These are phyloP conservation scores for Sebastes baramenuke DNA, from an alignment of 2,797 vertebrate species.

Conservation along the genomic window DNA sequence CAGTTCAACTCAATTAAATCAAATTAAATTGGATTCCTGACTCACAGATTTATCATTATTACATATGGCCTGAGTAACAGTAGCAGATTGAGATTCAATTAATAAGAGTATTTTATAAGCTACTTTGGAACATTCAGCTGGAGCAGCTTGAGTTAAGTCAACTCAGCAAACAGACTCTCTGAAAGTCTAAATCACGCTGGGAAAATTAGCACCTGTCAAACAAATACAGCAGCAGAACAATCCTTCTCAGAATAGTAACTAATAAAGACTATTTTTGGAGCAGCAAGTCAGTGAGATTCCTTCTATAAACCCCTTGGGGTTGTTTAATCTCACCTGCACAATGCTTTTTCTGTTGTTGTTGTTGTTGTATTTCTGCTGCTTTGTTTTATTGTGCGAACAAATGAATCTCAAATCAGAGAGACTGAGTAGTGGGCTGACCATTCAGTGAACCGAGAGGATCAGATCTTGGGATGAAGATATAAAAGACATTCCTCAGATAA, in stretches of 20 bases:
- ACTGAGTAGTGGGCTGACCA: neutral
- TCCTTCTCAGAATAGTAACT: slow-evolving; percentile 2
- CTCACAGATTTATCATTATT: neutral
- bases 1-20: slow-evolving; percentile 1
- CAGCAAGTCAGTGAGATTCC: neutral
- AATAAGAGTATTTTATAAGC: neutral
- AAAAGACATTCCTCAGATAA: neutral
- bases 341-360: too few species aligned
- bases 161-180: slow-evolving; percentile 12
- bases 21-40: neutral
- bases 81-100: slow-evolving; percentile 25
- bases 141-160: slow-evolving; percentile 24
- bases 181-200: neutral
- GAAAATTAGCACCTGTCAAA: slow-evolving; percentile 43
- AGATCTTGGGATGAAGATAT: neutral
- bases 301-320: too few species aligned
- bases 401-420: neutral
- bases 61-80: neutral
- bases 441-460: neutral
- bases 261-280: slow-evolving; percentile 12
- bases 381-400: too few species aligned
- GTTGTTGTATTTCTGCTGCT: too few species aligned
- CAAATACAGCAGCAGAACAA: slow-evolving; percentile 9
- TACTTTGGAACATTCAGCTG: neutral
- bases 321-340: too few species aligned